Base-by-base conservation (phyloP, 2,888 invertebrate species). In the Melangyna quadrimaculata region DNA sequence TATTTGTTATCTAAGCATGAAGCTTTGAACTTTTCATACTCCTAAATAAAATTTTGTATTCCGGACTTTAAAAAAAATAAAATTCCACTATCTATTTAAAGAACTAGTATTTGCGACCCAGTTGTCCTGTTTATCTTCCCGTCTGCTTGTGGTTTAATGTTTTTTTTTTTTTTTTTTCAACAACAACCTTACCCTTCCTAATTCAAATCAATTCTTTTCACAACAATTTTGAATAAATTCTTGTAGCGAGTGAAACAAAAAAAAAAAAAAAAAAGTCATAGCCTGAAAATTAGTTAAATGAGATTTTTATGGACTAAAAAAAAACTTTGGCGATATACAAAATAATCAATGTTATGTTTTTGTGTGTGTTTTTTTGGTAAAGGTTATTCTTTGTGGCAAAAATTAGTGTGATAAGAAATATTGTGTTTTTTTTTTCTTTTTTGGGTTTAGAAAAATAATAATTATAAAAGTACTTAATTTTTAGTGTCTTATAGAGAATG, bases 321-420 rank as follows among this genome's bases (percentile, higher is more conserved):
- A 29, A 43, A 63, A 63, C 10, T 63, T 61, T 29, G 27, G 10
- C 7, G 40, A 29, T 63, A 14, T 59, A 40, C 22, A 55, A 51
- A 51, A 27, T 14, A 27, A 22, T 67, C 40, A n/a, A 37, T 35
- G 8, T 29, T 65, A 32, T 40, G 32, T 63, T 35, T 45, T 14
- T 48, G 29, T 37, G 14, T 24, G 12, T 37, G 29, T 51, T 45
- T 55, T 19, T 45, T 40, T 51, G 9, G 8, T 57, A 59, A 51
- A 71, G 67, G 61, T 78, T 78, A 37, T 14, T 74, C 78, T 78
- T 73, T 83, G 69, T 69, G 78, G 78, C 48, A 59, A 74, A 57
- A 71, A 51, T 8, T 2, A 1, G 27, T 40, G 22, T 45, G 77
- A 78, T 78, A 78, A 70, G 40, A 37, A 40, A 73, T n/a, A n/a